These are phyloP conservation scores for Podarcis muralis DNA, from an alignment of 2,113 vertebrate species.

Conservation along the genomic window DNA sequence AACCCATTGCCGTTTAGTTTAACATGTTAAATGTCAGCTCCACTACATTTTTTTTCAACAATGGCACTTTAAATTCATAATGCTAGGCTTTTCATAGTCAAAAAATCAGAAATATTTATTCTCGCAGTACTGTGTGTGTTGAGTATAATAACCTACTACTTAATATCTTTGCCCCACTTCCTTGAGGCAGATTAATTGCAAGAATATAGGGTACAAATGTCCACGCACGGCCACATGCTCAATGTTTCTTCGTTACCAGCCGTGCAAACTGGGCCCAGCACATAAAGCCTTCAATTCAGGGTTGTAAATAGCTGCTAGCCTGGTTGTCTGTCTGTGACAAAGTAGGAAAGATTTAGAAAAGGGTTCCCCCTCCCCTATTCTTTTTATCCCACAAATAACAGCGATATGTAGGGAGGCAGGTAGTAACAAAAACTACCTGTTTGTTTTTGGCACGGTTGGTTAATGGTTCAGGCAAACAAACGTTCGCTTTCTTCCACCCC, in stretches of 20 bases:
- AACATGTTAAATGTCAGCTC: conserved; percentile 9
- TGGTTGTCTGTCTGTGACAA: neutral
- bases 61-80: conserved; percentile 49
- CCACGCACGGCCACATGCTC: accelerated
- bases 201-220: neutral
- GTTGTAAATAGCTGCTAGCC: neutral
- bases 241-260: neutral
- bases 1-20: conserved; percentile 42
- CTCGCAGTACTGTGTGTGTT: neutral
- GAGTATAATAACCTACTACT: neutral
- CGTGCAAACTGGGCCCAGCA: neutral
- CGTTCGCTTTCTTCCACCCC: neutral
- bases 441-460: neutral
- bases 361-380: too few relatives aligned
- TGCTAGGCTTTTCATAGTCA: neutral
- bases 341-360: neutral
- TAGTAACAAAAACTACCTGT: too few relatives aligned
- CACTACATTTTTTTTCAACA: conserved; percentile 40
- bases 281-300: neutral
- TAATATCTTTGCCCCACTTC: neutral
- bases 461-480: neutral
- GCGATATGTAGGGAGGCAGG: too few relatives aligned
- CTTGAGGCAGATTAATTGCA: neutral
- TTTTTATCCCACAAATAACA: too few relatives aligned
- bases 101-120: neutral